Percentiles rank a stretch among this genome's conserved stretches.
Conservation (phyloP, 2,113 vertebrate species). For the Echinops telfairi region DNA sequence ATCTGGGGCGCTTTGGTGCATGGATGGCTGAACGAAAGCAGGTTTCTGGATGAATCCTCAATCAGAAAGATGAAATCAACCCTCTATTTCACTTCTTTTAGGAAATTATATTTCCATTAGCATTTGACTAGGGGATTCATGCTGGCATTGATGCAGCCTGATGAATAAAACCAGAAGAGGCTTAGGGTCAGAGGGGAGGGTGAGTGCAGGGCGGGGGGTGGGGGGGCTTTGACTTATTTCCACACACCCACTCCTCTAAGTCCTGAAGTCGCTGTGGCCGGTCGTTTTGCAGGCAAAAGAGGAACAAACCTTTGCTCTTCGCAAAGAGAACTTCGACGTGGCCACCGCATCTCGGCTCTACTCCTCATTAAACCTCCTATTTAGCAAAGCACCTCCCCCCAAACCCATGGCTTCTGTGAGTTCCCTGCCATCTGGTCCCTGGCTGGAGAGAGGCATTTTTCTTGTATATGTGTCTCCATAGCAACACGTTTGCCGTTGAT, state of each 20-base stretch:
- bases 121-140: conserved; percentile 17
- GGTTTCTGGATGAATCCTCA: conserved; percentile 61
- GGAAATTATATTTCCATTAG: conserved; percentile 39
- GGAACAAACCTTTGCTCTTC: neutral
- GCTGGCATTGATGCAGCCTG: neutral
- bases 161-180: neutral
- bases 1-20: neutral
- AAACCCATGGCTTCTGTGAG: conserved; percentile 87
- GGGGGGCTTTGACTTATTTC: neutral
- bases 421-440: conserved; percentile 95
- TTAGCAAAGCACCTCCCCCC: conserved; percentile 78
- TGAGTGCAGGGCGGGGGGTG: too few species aligned
- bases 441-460: conserved; percentile 94
- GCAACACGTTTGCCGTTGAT: conserved; percentile 96
- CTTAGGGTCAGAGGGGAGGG: neutral
- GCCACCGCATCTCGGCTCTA: conserved; percentile 49
- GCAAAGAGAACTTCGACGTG: neutral
- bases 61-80: conserved; percentile 35
- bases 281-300: neutral
- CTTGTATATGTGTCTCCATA: conserved; percentile 97
- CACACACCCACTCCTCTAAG: neutral
- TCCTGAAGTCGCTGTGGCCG: neutral
- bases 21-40: neutral
- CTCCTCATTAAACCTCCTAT: conserved; percentile 77
- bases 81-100: neutral